Base-by-base conservation (phyloP, 2,113 vertebrate genomes). In the Hypocryptadius cinnamomeus region DNA sequence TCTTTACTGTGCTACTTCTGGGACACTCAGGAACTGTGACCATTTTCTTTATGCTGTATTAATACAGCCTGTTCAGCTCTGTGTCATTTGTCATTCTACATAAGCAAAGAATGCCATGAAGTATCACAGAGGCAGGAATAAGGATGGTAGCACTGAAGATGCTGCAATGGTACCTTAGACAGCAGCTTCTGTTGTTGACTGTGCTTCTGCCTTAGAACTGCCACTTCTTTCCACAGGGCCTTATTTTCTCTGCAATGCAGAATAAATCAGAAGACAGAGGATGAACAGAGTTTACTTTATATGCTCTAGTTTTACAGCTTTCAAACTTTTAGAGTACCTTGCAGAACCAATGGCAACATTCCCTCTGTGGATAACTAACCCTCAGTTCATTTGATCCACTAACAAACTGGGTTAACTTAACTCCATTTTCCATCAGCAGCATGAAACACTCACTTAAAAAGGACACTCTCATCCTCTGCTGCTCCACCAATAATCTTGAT, bases 151-250 rank as follows among this genome's bases (percentile, higher is more conserved):
- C 92, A 88, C 94, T 89, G 91, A 93, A 96, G 95, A 93, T 87
- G 87, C 76, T 94, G 87, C 91, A 91, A 50, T 82, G 83, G 87
- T 96, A 98, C 97, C 97, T 98, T 97, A 78, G 96, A 96, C 76
- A 98, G 94, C 74, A 98, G 92, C 83, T 97, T 96, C 94, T 98
- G 97, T 94, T 98, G 97, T 74, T 97, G 96, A 84, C 71, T 94
- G 92, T 98, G 96, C 78, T 97, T 98, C 93, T 97, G 95, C 78
- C 92, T 97, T 76, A 98, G 86, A 79, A 81, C 96, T 78, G 95
- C 93, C 83, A 98, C 94, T 93, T 98, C 97, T 85, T 96, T 94
- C 94, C 96, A 96, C 82, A 98, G 89, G 47, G 92, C 81, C 86
- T 95, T 65, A 93, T 97, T 97, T 96, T 97, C 95, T 89, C 97